Evolutionary conservation across 2,888 invertebrate genomes (phyloP), one percentile per base, ranked within the genome.

Genomic region (Tetragonisca angustula): DNA sequence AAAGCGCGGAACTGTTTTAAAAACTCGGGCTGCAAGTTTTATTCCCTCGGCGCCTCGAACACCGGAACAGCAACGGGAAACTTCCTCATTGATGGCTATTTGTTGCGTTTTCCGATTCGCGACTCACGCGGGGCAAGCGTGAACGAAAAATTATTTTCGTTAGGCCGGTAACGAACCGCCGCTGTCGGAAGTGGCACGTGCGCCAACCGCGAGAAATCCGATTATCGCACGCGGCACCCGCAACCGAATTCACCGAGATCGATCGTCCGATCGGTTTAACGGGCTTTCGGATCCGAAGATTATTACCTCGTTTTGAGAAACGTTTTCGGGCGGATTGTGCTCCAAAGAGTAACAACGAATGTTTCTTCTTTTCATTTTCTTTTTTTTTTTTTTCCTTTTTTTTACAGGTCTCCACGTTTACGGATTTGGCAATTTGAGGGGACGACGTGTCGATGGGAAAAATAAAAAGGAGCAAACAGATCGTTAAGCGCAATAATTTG

Each of bases 71-170:
- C 11, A n/a, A 78, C 43, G 36, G 81, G 50, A 83, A 90, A 90
- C 88, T 90, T 90, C 82, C 79, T 90, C 89, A 89, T 90, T 90
- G 89, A 88, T 88, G 89, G 82, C 89, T 88, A 86, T 88, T 88
- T 86, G 89, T 88, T 88, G 89, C 83, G 87, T 71, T 83, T 59
- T 73, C 86, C 82, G 74, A 82, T 89, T 75, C 82, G 73, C 79
- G 83, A 76, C 82, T 43, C 49, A 56, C 62, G 5, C 19, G 11
- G 27, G 43, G 61, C 61, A 79, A 59, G 73, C 76, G 83, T 70
- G 62, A 79, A 76, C 70, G 84, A 83, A 71, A 80, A 86, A 90
- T 87, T 79, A 81, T 81, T 52, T 68, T 43, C 64, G 77, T 64
- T 32, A 32, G 19, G 21, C 73, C 72, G 32, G 32, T 79, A 75